Evolutionary conservation across 2,888 invertebrate genomes (phyloP), one percentile per base, ranked within the genome.

Genomic region (Epinotia brunnichana): DNA sequence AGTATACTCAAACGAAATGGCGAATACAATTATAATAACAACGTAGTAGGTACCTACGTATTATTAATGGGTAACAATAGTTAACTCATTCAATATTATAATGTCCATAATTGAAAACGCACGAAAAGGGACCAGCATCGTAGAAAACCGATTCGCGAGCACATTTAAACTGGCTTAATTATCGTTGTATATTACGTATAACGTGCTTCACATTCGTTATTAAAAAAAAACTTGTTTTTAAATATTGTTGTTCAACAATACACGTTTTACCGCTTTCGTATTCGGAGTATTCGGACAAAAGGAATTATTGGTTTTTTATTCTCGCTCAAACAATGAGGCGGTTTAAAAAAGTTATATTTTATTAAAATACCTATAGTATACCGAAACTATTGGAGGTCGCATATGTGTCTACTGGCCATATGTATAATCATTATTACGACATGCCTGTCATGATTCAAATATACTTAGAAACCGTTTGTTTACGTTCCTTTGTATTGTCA

Each of bases 131-230:
- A 5, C 7, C 56, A 29, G n/a, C 29, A 5, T 57, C 21, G 54
- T 56, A n/a, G 53, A 53, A 24, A 80, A 79, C 83, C 78, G 79
- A 76, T 80, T 81, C 84, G 83, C 78, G 75, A 24, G 75, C 83
- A 88, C 87, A 89, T 89, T 86, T 80, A 78, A 84, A 90, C 78
- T 75, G 78, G 82, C 82, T 85, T 78, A 88, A n/a, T 90, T 88
- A 82, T 82, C 76, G 77, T 80, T 81, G 79, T n/a, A 62, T 76
- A 75, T 78, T 78, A 78, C 72, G 41, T 19, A 62, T 56, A 75
- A 74, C 74, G 61, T 69, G 76, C 68, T 71, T 39, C 69, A 70
- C 73, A 73, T 77, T 70, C 69, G 41, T 74, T 76, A 73, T 61
- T 29, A 70, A 48, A 44, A 69, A 24, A 73, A 76, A 70, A 71